Percentiles rank a stretch among this genome's conserved stretches.
Conservation (phyloP, 2,888 invertebrate genomes). For the Synergus laeviventris region DNA sequence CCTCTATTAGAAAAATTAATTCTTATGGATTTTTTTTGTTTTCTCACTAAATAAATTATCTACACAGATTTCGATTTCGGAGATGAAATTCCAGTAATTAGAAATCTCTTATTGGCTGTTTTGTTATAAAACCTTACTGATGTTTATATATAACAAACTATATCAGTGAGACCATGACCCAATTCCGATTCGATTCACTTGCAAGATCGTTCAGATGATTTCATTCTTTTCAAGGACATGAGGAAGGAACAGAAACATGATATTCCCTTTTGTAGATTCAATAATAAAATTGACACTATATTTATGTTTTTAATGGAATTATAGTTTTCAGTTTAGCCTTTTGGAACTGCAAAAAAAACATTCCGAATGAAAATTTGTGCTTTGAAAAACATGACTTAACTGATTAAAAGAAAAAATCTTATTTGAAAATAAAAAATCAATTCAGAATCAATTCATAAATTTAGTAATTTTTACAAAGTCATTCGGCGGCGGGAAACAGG, state of each 20-base stretch:
- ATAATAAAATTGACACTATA: background rate
- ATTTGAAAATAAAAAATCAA: no score
- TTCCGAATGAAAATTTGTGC: no score
- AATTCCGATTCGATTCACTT: slow-evolving; percentile 26
- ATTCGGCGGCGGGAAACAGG: slow-evolving; percentile 10
- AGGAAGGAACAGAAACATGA: background rate
- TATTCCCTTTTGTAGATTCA: slow-evolving; percentile 23
- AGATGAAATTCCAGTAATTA: background rate
- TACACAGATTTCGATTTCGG: background rate
- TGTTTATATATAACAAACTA: background rate
- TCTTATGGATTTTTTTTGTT: background rate
- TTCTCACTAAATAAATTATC: background rate
- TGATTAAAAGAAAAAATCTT: no score
- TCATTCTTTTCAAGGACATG: slow-evolving; percentile 28
- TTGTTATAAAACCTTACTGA: slow-evolving; percentile 14
- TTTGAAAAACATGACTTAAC: no score
- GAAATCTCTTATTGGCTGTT: background rate
- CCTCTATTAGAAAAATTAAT: no score
- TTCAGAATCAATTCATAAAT: no score
- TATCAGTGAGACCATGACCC: slow-evolving; percentile 24
- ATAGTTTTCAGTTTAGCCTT: background rate
- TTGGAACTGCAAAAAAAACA: no score
- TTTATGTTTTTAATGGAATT: background rate
- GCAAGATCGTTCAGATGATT: slow-evolving; percentile 15
- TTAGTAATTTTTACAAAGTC: no score